Evolutionary conservation across 1,140 invertebrate species (phyloP), one percentile per base, ranked within the genome.

Genomic region (Euwallacea fornicatus): DNA sequence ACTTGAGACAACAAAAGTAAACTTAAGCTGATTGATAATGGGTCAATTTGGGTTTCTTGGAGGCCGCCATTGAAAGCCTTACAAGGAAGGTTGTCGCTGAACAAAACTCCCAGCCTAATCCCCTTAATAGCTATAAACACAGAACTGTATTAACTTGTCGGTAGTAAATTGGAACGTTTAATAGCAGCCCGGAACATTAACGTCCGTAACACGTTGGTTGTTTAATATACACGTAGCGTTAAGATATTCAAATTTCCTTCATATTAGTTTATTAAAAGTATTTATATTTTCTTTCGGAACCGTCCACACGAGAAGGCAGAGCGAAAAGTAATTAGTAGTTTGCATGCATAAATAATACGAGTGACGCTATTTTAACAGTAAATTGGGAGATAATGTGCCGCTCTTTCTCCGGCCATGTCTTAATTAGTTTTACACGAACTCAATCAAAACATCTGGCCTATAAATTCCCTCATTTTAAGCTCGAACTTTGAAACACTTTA

Each of bases 231-330:
- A 74, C 70, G 76, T 69, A 72, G 74, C 75, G 75, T 75, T 76
- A 76, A 76, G 56, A 76, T 77, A 74, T 77, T 74, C 71, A 76
- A 73, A 76, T 72, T 69, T 58, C 61, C 47, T 54, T 70, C 71
- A 55, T 74, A 74, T 75, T 71, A 75, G 74, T 76, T 76, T 75
- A 76, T 76, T 75, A 75, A 76, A 76, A 74, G 75, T 76, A 73
- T 75, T 75, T 74, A 76, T 75, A 72, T 72, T 56, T 69, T 69
- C 58, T 69, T 69, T 69, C 42, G 47, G 67, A 62, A 53, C 16
- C 53, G 66, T 55, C 65, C 60, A 73, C 61, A 73, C 64, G 54
- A 56, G 54, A 56, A 46, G 68, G 60, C 46, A 13, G 46, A 50
- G 9, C 46, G 59, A 71, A 73, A 73, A 74, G 59, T 74, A 75